Evolutionary conservation across 1,140 invertebrate genomes (phyloP), one percentile per base, ranked within the genome.

Genomic region (Plutomurus gul): DNA sequence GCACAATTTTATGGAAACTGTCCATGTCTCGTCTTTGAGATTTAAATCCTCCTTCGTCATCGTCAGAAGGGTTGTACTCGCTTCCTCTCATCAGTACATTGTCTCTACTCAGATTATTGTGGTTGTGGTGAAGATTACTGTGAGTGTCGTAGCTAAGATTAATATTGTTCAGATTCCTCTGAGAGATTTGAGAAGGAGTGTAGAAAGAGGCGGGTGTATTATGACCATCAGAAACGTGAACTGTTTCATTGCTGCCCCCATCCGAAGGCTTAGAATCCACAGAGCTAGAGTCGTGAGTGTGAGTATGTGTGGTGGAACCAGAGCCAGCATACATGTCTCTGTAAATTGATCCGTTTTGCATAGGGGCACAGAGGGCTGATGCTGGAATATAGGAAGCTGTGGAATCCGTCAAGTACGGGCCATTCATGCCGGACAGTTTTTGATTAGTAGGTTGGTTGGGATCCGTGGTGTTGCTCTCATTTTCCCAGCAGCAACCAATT

Each of bases 401-500:
- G 2, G 60, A 40, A 22, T 77, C 75, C 4, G 77, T 78, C 13
- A 81, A 47, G 27, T 79, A 79, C 4, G 80, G 71, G 7, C 80
- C 81, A 20, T 80, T 80, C 3, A 74, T 11, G 20, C 49, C 73
- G n/a, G 43, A 51, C 10, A 75, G 43, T 27, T 76, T 79, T 60
- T 80, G 74, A 47, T 75, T 72, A 33, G 33, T 46, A 16, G 36
- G 47, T 51, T 37, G 47, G 40, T 43, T 79, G 27, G 36, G 33
- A 71, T 76, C 40, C 6, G 73, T 75, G 22, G 75, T 30, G 36
- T 77, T 73, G 56, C 76, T 78, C 39, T 83, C 82, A 70, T 83
- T 83, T 80, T 83, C 82, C 82, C 82, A 83, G 40, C 82, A 83
- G 39, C 82, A 83, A 36, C 46, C 49, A 36, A 81, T 75, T 6